Conservation (phyloP, 2,797 vertebrate genomes). For the Phataginus tetradactyla region DNA sequence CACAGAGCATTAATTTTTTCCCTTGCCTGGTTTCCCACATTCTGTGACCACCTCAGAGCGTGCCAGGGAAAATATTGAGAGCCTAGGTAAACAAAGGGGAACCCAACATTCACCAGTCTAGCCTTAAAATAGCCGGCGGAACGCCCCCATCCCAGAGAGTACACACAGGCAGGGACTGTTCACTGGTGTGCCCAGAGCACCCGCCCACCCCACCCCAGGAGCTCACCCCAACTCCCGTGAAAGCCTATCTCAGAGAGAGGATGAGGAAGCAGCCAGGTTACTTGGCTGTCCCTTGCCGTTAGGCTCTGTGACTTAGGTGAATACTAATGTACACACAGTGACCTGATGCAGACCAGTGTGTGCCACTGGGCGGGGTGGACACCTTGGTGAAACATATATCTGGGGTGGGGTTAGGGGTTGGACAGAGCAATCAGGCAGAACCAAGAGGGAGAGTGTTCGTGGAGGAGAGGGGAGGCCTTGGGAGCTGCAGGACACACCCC, state of each 20-base stretch:
- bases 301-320: neutral
- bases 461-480: neutral
- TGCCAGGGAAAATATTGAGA: conserved; percentile 81
- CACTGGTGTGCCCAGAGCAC: neutral
- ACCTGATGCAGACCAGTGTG: neutral
- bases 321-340: neutral
- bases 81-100: conserved; percentile 81
- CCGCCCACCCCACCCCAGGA: conserved; percentile 41
- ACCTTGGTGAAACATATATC: neutral
- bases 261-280: conserved; percentile 15
- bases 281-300: neutral
- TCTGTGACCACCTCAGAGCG: conserved; percentile 72
- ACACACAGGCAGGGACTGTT: conserved; percentile 68
- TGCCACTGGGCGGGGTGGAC: neutral
- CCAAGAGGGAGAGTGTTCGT: neutral
- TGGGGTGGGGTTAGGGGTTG: neutral
- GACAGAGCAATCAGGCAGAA: neutral
- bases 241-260: conserved; percentile 60
- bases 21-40: conserved; percentile 79
- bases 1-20: conserved; percentile 74
- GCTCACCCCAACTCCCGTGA: conserved; percentile 22
- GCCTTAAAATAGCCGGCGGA: conserved; percentile 74
- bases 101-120: conserved; percentile 75
- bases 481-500: neutral
- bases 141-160: conserved; percentile 63